phyloP scores from a whole-genome alignment of 2,888 invertebrate genomes.

The Philhelius pedissequus region DNA sequence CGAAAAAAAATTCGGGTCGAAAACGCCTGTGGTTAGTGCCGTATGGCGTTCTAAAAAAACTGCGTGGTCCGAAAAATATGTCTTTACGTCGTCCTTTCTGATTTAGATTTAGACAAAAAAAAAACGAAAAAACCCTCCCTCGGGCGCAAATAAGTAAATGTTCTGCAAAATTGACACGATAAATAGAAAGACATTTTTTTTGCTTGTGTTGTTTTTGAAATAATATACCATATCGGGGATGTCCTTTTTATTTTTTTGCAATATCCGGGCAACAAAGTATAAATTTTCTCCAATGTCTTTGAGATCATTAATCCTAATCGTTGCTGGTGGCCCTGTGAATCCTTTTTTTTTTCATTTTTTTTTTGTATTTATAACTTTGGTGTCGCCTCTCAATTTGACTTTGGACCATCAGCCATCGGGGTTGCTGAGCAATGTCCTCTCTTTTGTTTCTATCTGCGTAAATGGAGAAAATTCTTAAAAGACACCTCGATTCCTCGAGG shows the following conservation, averaged over 20 bases:
- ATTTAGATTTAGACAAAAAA: neutral
- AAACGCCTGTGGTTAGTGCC: constrained; percentile 13
- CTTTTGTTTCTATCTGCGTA: neutral
- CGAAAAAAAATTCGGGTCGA: constrained; percentile 6
- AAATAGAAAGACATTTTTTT: constrained; percentile 54
- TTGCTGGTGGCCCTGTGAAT: constrained; percentile 49
- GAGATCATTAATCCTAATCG: constrained; percentile 69
- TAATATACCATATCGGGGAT: neutral
- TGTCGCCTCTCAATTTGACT: constrained; percentile 69
- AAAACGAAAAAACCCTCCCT: constrained; percentile 38
- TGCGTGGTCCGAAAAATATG: constrained; percentile 42
- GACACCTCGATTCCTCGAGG: constrained; percentile 34
- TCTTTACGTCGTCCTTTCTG: constrained; percentile 22
- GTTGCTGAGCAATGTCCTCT: constrained; percentile 18
- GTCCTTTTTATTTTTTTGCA: constrained; percentile 17
- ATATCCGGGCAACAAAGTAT: constrained; percentile 19
- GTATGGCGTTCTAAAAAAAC: neutral
- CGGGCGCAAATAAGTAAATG: constrained; percentile 64
- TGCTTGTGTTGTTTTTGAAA: neutral
- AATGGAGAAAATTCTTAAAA: neutral
- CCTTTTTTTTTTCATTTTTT: constrained; percentile 38
- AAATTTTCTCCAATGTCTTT: constrained; percentile 59
- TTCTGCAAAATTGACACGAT: constrained; percentile 67
- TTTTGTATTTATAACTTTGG: constrained; percentile 66
- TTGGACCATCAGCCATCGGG: constrained; percentile 30